A percentile compares a stretch with the other conserved stretches of the same genome.
Evolutionary conservation across 2,797 vertebrate genomes (phyloP).

Genomic region (Acropternis orthonyx): DNA sequence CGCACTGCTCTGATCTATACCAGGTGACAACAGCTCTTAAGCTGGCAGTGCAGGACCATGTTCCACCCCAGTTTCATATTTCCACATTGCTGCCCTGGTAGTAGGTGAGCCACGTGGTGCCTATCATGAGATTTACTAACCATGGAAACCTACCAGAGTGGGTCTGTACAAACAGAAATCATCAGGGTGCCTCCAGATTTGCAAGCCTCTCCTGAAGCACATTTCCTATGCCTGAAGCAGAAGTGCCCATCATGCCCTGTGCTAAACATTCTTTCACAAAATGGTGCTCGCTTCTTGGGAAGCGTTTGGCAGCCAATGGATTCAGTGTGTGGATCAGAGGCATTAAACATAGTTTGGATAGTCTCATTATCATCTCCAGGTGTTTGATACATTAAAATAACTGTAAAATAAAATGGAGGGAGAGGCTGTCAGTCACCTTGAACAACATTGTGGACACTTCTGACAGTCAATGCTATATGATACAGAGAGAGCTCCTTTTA

Average conservation of each 20-base stretch:
- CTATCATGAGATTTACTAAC: not conserved
- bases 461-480: not conserved
- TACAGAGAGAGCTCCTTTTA: slow-evolving; percentile 12
- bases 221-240: not conserved
- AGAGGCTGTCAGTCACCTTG: slow-evolving; percentile 39
- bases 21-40: not conserved
- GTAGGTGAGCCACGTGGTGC: fast-evolving
- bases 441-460: slow-evolving; percentile 20
- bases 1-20: not conserved
- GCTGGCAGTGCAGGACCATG: not conserved
- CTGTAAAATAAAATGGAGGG: slow-evolving; percentile 33
- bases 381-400: not conserved
- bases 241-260: not conserved
- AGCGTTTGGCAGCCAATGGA: not conserved
- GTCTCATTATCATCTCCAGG: slow-evolving; percentile 33
- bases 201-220: not conserved
- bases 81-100: not conserved
- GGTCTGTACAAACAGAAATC: not conserved
- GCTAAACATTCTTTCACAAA: not conserved
- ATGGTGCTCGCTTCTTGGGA: not conserved
- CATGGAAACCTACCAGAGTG: not conserved
- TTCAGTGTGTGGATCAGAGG: not conserved
- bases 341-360: not conserved
- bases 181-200: not conserved
- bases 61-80: not conserved